phyloP scores from a whole-genome alignment of 2,113 vertebrate species.

The Dendropsophus ebraccatus region DNA sequence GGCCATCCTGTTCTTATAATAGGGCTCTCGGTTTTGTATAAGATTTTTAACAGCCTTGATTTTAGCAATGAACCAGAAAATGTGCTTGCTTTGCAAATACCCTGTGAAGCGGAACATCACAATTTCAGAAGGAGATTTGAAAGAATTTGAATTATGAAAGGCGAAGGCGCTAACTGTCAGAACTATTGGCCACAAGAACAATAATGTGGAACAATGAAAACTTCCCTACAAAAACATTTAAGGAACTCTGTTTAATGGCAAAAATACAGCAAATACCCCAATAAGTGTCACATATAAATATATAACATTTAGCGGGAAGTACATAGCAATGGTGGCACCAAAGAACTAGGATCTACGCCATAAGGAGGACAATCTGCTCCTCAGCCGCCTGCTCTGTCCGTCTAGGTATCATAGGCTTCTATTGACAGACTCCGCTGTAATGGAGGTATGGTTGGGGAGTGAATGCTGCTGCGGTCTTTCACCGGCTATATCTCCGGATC shows the following conservation, averaged over 20 bases:
- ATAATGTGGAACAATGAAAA: background rate
- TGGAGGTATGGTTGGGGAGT: too few relatives aligned
- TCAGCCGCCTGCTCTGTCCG: too few relatives aligned
- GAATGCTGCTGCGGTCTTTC: too few relatives aligned
- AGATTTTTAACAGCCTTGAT: conserved; percentile 30
- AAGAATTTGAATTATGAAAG: conserved; percentile 14
- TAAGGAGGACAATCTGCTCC: too few relatives aligned
- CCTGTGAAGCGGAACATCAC: conserved; percentile 31
- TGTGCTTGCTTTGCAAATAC: conserved; percentile 42
- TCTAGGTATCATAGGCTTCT: too few relatives aligned
- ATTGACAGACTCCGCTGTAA: too few relatives aligned
- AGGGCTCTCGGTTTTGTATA: conserved; percentile 1
- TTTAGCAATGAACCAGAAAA: conserved; percentile 38
- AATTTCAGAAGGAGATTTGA: conserved; percentile 40
- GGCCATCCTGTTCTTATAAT: background rate
- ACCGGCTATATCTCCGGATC: too few relatives aligned
- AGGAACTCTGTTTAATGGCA: background rate
- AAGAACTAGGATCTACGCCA: too few relatives aligned
- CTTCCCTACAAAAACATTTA: background rate
- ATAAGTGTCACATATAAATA: too few relatives aligned
- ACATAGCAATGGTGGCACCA: too few relatives aligned
- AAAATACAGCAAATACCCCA: background rate
- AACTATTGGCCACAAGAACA: conserved; percentile 22
- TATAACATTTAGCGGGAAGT: background rate
- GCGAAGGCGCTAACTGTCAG: conserved; percentile 11